Conservation (phyloP, 2,888 invertebrate species). For the Anarsia innoxiella region DNA sequence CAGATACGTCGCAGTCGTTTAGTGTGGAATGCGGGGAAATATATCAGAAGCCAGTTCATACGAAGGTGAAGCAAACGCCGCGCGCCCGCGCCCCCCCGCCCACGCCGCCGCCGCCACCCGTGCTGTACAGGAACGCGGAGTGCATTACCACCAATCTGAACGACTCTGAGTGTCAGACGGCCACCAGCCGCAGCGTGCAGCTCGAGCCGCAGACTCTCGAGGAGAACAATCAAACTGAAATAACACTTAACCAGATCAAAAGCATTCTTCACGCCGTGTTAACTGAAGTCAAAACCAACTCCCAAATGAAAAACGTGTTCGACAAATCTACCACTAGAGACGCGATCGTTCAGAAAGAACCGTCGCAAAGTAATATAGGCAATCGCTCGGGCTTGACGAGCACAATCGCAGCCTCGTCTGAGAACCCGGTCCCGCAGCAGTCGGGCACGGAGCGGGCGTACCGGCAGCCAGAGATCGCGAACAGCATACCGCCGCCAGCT, state of each 20-base stretch:
- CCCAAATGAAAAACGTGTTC: conserved; percentile 23
- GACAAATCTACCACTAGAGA: conserved; percentile 40
- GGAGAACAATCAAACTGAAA: conserved; percentile 42
- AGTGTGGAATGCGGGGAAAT: conserved; percentile 38
- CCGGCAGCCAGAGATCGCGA: neutral
- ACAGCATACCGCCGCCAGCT: neutral
- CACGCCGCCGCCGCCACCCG: neutral
- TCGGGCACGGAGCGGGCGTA: conserved; percentile 36
- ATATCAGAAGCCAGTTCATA: conserved; percentile 28
- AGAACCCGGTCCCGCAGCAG: conserved; percentile 32
- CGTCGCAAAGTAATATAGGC: conserved; percentile 36
- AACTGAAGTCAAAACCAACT: conserved; percentile 50
- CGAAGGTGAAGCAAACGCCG: conserved; percentile 1
- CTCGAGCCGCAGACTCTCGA: conserved; percentile 15
- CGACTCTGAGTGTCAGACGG: conserved; percentile 38
- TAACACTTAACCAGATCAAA: conserved; percentile 55
- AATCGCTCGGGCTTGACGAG: conserved; percentile 40
- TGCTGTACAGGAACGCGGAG: conserved; percentile 29
- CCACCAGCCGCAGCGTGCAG: conserved; percentile 24
- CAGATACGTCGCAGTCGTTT: neutral
- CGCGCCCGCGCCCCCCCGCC: neutral
- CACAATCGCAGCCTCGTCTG: conserved; percentile 45
- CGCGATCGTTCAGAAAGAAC: conserved; percentile 45
- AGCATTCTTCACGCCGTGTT: conserved; percentile 52
- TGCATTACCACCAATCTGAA: conserved; percentile 30